Evolutionary conservation across 2,888 invertebrate species (phyloP).

Genomic region (Drosophila tanythrix): DNA sequence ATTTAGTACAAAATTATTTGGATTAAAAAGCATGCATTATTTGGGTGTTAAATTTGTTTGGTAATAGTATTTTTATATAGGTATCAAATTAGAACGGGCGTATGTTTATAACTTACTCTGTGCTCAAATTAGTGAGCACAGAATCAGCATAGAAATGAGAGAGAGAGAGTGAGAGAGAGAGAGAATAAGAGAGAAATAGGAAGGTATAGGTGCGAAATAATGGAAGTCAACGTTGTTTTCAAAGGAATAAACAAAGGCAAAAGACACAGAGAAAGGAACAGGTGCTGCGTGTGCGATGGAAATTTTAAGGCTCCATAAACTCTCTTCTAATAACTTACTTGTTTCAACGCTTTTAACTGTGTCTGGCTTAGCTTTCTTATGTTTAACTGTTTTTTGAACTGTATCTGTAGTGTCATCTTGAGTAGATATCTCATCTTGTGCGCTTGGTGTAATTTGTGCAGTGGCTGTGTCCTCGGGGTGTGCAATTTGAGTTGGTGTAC

Average conservation of each 20-base stretch:
- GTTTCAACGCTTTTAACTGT: constrained; percentile 77
- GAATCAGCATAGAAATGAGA: constrained; percentile 15
- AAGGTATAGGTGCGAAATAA: constrained; percentile 46
- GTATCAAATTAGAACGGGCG: constrained; percentile 9
- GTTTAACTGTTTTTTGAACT: constrained; percentile 84
- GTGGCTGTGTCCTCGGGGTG: constrained; percentile 83
- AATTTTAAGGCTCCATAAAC: constrained; percentile 58
- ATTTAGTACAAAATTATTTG: constrained; percentile 23
- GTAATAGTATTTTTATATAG: constrained; percentile 30
- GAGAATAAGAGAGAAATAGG: constrained; percentile 39
- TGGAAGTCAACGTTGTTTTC: constrained; percentile 60
- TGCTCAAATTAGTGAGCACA: constrained; percentile 34
- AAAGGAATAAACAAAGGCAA: constrained; percentile 60
- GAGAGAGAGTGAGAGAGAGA: constrained; percentile 29
- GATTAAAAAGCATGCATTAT: constrained; percentile 33
- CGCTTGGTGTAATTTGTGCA: constrained; percentile 85
- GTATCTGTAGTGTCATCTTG: constrained; percentile 83
- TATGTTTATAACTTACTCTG: constrained; percentile 12
- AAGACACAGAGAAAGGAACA: constrained; percentile 60
- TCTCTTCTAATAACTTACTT: constrained; percentile 84
- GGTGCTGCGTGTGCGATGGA: constrained; percentile 60
- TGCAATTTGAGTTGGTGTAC: constrained; percentile 68
- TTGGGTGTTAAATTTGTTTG: constrained; percentile 16
- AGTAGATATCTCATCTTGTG: constrained; percentile 82
- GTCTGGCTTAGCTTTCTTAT: constrained; percentile 83